Conservation (phyloP, 2,888 invertebrate species). For the Hirtodrosophila confusa region DNA sequence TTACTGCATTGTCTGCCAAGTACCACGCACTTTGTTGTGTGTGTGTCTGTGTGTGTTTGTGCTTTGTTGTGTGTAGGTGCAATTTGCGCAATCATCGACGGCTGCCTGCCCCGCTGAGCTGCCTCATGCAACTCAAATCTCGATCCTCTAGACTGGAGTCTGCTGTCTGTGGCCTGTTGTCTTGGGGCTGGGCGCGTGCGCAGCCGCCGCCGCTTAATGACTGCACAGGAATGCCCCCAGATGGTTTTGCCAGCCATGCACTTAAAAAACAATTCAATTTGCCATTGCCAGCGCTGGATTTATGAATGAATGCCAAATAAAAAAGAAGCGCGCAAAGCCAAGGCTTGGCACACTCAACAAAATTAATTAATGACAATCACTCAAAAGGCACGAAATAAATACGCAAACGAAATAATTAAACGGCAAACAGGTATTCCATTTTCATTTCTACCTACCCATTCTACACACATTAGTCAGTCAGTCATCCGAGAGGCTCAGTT, state of each 20-base stretch:
- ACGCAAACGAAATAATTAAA: constrained; percentile 81
- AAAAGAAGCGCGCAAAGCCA: constrained; percentile 18
- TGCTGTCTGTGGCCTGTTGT: not conserved
- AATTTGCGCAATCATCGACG: constrained; percentile 78
- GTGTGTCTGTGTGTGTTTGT: constrained; percentile 2
- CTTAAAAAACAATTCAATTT: constrained; percentile 79
- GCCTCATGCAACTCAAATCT: not conserved
- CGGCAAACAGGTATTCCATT: constrained; percentile 70
- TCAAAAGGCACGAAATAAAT: constrained; percentile 71
- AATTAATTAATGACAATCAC: constrained; percentile 81
- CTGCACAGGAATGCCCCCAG: constrained; percentile 64
- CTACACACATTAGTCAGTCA: constrained; percentile 69
- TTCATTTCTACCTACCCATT: constrained; percentile 63
- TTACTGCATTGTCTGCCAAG: constrained; percentile 57
- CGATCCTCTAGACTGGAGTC: constrained; percentile 4
- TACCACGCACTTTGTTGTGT: constrained; percentile 73
- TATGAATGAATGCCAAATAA: constrained; percentile 66
- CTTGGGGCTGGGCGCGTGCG: constrained; percentile 68
- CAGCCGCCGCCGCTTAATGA: constrained; percentile 61
- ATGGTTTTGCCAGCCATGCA: constrained; percentile 50
- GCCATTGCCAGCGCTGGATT: constrained; percentile 62
- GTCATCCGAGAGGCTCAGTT: constrained; percentile 31
- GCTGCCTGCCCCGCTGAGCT: constrained; percentile 20
- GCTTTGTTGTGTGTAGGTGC: constrained; percentile 68
- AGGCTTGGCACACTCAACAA: constrained; percentile 47